Conservation (phyloP, 2,113 vertebrate species). For the Archocentrus centrarchus region DNA sequence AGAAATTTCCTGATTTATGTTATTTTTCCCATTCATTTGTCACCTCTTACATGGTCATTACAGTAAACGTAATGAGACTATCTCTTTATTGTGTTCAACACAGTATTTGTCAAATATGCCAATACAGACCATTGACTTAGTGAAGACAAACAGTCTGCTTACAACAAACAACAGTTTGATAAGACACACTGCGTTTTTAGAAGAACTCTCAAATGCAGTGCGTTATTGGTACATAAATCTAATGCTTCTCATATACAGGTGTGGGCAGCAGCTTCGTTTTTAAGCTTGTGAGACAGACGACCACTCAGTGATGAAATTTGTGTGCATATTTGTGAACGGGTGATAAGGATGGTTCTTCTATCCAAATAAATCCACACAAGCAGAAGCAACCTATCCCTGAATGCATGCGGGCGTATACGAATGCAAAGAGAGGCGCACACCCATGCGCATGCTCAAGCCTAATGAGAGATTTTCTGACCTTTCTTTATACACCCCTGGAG, state of each 20-base stretch:
- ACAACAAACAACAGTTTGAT: slow-evolving; percentile 21
- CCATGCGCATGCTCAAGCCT: slow-evolving; percentile 52
- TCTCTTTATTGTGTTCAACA: slow-evolving; percentile 42
- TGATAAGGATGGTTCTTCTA: slow-evolving; percentile 4
- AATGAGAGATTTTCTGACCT: slow-evolving; percentile 82
- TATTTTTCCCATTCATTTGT: slow-evolving; percentile 23
- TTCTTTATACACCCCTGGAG: slow-evolving; percentile 78
- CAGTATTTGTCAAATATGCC: slow-evolving; percentile 60
- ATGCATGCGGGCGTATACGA: slow-evolving; percentile 38
- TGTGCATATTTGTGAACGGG: background rate
- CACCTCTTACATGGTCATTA: slow-evolving; percentile 22
- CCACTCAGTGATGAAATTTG: background rate
- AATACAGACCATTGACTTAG: slow-evolving; percentile 42
- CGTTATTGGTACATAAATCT: background rate
- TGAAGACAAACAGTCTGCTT: slow-evolving; percentile 20
- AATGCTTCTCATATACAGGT: background rate
- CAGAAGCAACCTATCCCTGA: slow-evolving; percentile 28
- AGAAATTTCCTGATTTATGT: slow-evolving; percentile 8
- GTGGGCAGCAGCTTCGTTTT: background rate
- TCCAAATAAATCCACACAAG: slow-evolving; percentile 27
- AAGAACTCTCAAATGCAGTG: background rate
- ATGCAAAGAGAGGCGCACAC: slow-evolving; percentile 19
- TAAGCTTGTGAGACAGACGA: background rate
- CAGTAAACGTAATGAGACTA: slow-evolving; percentile 35
- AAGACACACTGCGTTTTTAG: slow-evolving; percentile 1